These are phyloP conservation scores for Drosophila picticornis DNA, from an alignment of 2,888 invertebrate species.

Conservation along the genomic window DNA sequence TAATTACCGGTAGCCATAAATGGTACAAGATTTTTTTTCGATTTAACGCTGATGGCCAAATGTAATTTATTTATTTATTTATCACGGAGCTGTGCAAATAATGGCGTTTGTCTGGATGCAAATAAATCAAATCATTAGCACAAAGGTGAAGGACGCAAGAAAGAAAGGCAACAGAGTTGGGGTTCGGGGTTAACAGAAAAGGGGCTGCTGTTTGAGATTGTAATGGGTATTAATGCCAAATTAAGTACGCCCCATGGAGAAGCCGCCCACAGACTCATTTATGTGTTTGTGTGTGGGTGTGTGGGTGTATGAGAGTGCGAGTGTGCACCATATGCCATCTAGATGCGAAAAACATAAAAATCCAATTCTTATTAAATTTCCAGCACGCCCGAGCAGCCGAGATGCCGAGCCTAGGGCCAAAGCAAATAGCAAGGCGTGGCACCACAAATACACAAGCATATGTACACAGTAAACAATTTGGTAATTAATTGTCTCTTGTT, in stretches of 20 bases:
- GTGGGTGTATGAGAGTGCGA: conserved; percentile 23
- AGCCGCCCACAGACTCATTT: conserved; percentile 21
- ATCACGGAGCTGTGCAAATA: conserved; percentile 51
- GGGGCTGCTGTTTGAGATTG: conserved; percentile 22
- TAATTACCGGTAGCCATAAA: conserved; percentile 34
- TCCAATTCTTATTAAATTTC: conserved; percentile 78
- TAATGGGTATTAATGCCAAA: conserved; percentile 60
- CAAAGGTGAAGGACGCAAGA: conserved; percentile 50
- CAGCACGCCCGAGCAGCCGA: conserved; percentile 72
- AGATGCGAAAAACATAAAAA: conserved; percentile 72
- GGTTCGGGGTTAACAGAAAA: not conserved
- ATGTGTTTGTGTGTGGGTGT: not conserved
- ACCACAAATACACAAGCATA: conserved; percentile 9
- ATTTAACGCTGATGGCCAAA: conserved; percentile 5
- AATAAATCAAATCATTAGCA: conserved; percentile 77
- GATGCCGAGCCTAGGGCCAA: conserved; percentile 34
- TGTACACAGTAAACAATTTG: conserved; percentile 8
- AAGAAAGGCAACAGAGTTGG: not conserved
- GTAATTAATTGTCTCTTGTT: not conserved
- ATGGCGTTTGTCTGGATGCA: conserved; percentile 42
- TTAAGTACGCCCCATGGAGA: conserved; percentile 61
- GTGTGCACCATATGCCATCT: conserved; percentile 56
- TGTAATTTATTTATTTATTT: conserved; percentile 62
- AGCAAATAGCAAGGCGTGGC: conserved; percentile 35
- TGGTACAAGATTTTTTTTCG: not conserved